Base-by-base conservation (phyloP, 2,113 vertebrate species). In the Sinocyclocheilus grahami region DNA sequence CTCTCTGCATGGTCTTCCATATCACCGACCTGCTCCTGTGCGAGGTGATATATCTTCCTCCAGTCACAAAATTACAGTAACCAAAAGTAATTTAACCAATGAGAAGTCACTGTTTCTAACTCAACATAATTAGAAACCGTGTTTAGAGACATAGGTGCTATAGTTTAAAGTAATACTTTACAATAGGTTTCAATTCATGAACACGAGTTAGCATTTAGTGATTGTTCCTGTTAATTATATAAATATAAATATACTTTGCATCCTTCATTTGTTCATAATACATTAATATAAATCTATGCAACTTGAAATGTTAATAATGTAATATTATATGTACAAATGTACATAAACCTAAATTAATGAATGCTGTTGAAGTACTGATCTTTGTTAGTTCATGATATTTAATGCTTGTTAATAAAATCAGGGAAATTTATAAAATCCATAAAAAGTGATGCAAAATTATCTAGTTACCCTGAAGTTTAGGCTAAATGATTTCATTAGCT, bases 1-100 rank as follows among this genome's bases (percentile, higher is more conserved):
- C 98, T 5, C 96, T 99, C 90, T 99, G 97, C 94, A 99, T 99
- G 98, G 98, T 99, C 92, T 99, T 99, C 95, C 98, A 99, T 94
- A 99, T 99, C 95, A 99, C 98, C 65, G 98, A 99, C 94, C 94
- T 99, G 88, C 97, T 99, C 75, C 97, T 99, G 53, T 98, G 95
- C 85, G 98, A 99, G 98, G 98, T 99, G 82, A 83, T 24, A 14
- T 30, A 14, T 72, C 65, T 4, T 71, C 20, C 5, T 69, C 48
- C 11, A 22, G 16, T 71, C 67, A 71, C 30, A 55, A 4, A 16
- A 39, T 53, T 30, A 16, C 62, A 63, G 27, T 37, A 67, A 65
- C 16, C 3, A 0, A n/a, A 13, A 24, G n/a, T 76, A 6, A n/a
- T 77, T 77, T 77, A 48, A 27, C 46, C n/a, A 48, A 16, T 77